Evolutionary conservation across 2,888 invertebrate genomes (phyloP).

Genomic region (Ditylenchus weischeri): DNA sequence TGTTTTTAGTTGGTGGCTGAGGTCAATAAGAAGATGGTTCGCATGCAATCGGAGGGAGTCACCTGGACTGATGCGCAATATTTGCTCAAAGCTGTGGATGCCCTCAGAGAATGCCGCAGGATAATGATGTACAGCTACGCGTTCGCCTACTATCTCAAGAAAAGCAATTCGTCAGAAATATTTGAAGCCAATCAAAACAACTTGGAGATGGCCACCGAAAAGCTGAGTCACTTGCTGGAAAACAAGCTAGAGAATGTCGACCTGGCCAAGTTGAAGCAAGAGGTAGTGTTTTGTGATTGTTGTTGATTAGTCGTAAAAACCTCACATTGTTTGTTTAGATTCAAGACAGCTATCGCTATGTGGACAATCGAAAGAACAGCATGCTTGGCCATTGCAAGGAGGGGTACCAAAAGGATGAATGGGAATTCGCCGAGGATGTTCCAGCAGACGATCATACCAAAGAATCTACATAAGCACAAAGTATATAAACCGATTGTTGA

Average conservation of each 20-base stretch:
- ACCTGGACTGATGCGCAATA: slow-evolving; percentile 99
- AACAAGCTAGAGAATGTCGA: slow-evolving; percentile 71
- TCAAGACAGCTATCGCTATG: slow-evolving; percentile 73
- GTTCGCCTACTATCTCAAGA: slow-evolving; percentile 94
- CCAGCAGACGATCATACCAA: too few species aligned
- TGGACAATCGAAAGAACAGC: slow-evolving; percentile 91
- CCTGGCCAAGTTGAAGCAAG: slow-evolving; percentile 79
- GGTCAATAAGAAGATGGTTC: slow-evolving; percentile 96
- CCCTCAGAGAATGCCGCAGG: slow-evolving; percentile 72
- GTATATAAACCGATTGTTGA: too few species aligned
- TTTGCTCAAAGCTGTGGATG: slow-evolving; percentile 78
- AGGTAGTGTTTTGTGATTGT: too few species aligned
- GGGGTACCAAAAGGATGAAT: slow-evolving; percentile 74
- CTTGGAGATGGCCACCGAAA: slow-evolving; percentile 88
- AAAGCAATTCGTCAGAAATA: slow-evolving; percentile 80
- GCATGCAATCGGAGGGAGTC: slow-evolving; percentile 99
- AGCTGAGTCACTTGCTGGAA: slow-evolving; percentile 92
- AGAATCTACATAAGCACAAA: too few species aligned
- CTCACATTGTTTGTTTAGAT: slow-evolving; percentile 34
- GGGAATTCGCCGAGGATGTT: slow-evolving; percentile 22
- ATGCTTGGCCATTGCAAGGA: slow-evolving; percentile 94
- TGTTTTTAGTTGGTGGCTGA: slow-evolving; percentile 75
- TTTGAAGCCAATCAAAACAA: slow-evolving; percentile 71
- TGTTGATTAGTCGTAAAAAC: too few species aligned
- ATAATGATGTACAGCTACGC: slow-evolving; percentile 69